Evolutionary conservation across 1,140 invertebrate species (phyloP).

Genomic region (Nephila pilipes): DNA sequence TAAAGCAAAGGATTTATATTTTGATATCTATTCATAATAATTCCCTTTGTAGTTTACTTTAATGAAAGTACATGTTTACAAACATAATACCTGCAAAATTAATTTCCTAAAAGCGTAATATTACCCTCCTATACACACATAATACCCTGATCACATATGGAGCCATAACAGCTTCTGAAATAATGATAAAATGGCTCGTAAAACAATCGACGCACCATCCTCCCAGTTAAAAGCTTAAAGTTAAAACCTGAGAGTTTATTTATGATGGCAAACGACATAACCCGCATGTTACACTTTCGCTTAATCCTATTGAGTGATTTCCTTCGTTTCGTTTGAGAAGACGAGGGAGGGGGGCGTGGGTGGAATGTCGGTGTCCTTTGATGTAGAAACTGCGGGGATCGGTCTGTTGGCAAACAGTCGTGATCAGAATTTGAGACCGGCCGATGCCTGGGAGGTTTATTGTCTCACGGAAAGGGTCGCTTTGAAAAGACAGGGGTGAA

Average conservation of each 20-base stretch:
- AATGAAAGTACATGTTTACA: no score
- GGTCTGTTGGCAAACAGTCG: constrained; percentile 61
- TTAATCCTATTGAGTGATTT: constrained; percentile 65
- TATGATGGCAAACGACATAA: constrained; percentile 49
- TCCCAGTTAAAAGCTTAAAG: neutral
- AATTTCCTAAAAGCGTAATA: no score
- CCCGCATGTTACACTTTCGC: constrained; percentile 68
- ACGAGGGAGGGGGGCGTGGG: neutral
- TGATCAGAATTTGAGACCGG: constrained; percentile 49
- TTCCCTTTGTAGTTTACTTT: no score
- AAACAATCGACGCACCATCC: neutral
- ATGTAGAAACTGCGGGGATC: constrained; percentile 60
- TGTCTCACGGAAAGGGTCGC: neutral
- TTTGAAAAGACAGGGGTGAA: no score
- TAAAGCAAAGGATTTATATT: no score
- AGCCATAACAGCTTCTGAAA: no score
- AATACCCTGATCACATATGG: neutral
- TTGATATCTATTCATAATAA: no score
- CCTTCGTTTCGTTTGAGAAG: constrained; percentile 50
- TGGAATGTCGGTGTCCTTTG: constrained; percentile 47
- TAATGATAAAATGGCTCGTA: no score
- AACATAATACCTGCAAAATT: no score
- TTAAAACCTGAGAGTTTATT: constrained; percentile 41
- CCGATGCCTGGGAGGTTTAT: neutral
- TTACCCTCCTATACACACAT: neutral